These are phyloP conservation scores for Octodon degus DNA, from an alignment of 2,113 vertebrate genomes.

Conservation along the genomic window DNA sequence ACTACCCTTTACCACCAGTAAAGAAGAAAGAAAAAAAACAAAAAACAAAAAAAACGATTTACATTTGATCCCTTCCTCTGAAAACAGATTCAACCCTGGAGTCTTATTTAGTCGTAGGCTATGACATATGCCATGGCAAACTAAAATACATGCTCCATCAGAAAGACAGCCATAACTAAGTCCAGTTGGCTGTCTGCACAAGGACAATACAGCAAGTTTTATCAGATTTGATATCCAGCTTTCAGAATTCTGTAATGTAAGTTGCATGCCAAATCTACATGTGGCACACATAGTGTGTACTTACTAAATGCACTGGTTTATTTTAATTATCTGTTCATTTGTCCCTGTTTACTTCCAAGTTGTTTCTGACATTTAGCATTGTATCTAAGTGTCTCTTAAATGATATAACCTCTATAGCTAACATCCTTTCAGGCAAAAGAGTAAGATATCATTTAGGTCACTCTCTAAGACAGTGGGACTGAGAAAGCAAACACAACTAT, in stretches of 20 bases:
- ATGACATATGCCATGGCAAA: not conserved
- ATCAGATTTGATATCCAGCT: not conserved
- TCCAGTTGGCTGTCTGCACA: not conserved
- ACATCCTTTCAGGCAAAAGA: slow-evolving; percentile 16
- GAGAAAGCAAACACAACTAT: not conserved
- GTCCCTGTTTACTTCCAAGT: not conserved
- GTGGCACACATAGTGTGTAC: not conserved
- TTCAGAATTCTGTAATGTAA: not conserved
- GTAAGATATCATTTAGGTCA: not conserved
- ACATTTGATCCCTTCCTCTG: not conserved
- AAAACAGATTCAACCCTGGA: not conserved
- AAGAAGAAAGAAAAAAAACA: not conserved
- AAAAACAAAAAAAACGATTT: not conserved
- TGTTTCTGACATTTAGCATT: not conserved
- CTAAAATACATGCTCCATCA: not conserved
- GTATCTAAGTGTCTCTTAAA: not conserved
- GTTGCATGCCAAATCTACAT: not conserved
- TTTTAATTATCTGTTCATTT: not conserved
- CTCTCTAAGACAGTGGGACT: not conserved
- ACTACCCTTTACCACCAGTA: not conserved
- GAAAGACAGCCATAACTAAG: not conserved
- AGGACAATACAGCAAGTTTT: not conserved
- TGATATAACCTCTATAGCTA: not conserved
- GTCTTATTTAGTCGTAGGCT: not conserved
- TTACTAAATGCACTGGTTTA: not conserved